These are phyloP conservation scores for Pandemis cinnamomeana DNA, from an alignment of 2,888 invertebrate genomes.

Conservation along the genomic window DNA sequence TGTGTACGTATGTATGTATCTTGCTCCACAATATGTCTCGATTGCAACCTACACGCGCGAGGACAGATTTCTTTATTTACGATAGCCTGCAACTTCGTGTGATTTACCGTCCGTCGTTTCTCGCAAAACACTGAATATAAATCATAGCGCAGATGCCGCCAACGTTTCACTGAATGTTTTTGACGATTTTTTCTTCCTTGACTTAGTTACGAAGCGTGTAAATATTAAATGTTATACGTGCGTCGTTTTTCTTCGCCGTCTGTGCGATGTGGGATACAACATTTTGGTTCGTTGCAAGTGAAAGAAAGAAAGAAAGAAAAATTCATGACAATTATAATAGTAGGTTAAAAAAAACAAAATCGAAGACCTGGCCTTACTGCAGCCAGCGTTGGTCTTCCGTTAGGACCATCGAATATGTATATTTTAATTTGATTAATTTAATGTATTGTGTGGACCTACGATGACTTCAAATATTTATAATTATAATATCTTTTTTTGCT, in stretches of 20 bases:
- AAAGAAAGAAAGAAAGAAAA: not conserved
- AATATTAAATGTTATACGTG: slow-evolving; percentile 40
- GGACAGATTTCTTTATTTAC: slow-evolving; percentile 51
- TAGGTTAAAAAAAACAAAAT: too few species aligned
- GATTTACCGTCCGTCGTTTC: slow-evolving; percentile 46
- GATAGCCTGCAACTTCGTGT: slow-evolving; percentile 45
- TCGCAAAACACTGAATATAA: slow-evolving; percentile 49
- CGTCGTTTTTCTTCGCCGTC: not conserved
- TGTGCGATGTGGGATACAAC: not conserved
- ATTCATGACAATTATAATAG: too few species aligned
- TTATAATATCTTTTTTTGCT: too few species aligned
- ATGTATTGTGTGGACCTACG: too few species aligned
- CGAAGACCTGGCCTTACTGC: too few species aligned
- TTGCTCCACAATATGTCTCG: slow-evolving; percentile 9
- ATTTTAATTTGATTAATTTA: too few species aligned
- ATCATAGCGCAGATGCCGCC: slow-evolving; percentile 49
- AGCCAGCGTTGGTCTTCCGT: too few species aligned
- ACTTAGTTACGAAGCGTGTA: slow-evolving; percentile 36
- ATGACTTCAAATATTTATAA: too few species aligned
- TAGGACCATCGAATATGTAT: too few species aligned
- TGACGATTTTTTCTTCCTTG: slow-evolving; percentile 37
- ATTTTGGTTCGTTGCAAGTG: not conserved
- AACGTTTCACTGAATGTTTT: slow-evolving; percentile 46
- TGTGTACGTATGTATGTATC: too few species aligned
- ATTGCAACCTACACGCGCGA: slow-evolving; percentile 30